A percentile compares a stretch with the other conserved stretches of the same genome.
Conservation (phyloP, 2,797 vertebrate species). For the Ficedula albicollis region DNA sequence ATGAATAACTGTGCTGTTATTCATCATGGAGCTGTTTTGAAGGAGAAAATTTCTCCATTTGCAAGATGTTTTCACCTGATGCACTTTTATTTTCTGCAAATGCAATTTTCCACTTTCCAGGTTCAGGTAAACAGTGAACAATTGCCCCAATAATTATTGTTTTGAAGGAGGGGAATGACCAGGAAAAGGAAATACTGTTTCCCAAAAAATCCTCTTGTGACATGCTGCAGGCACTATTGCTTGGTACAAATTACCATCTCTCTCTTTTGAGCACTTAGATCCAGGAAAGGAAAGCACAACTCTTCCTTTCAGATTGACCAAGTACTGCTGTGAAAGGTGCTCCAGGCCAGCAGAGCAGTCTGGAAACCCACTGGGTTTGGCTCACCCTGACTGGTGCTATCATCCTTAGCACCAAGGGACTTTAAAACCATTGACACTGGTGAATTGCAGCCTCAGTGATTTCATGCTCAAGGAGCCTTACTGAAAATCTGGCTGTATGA, state of each 20-base stretch:
- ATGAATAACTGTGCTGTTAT: not conserved
- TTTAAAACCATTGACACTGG: not conserved
- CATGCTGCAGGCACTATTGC: not conserved
- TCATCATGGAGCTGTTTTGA: not conserved
- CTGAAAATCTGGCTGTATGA: not conserved
- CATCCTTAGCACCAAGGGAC: not conserved
- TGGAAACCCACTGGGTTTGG: not conserved
- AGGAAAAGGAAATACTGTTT: not conserved
- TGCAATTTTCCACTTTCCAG: not conserved
- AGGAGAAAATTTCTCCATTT: not conserved
- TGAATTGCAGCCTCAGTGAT: not conserved
- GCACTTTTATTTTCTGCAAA: not conserved
- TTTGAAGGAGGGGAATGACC: not conserved
- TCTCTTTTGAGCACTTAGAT: not conserved
- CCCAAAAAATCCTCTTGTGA: not conserved
- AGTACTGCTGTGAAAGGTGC: not conserved
- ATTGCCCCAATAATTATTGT: accelerated
- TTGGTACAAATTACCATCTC: accelerated
- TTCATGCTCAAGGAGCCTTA: not conserved
- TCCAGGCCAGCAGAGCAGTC: not conserved
- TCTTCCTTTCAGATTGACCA: not conserved
- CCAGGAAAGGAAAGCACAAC: not conserved
- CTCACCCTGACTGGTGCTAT: not conserved
- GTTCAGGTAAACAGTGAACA: not conserved
- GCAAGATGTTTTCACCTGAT: not conserved